Base-by-base conservation (phyloP, 2,888 invertebrate genomes). In the Zootermopsis nevadensis region DNA sequence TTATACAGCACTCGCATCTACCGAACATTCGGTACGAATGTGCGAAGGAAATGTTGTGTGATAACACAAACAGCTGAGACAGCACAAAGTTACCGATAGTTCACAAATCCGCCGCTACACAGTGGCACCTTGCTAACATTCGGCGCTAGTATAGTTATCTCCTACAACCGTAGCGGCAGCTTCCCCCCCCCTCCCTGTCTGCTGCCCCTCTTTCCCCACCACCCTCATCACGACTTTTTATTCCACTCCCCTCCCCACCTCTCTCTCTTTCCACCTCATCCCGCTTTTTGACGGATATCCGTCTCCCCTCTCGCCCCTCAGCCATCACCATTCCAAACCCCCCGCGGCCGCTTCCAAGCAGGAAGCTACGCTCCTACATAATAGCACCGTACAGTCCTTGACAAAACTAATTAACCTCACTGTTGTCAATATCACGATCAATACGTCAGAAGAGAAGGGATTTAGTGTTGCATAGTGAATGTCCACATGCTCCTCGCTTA, bases 281-380 rank as follows among this genome's bases (percentile, higher is more conserved):
- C 82, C 82, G 74, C 82, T 66, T 35, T 48, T 69, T 69, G 67
- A 69, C 53, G 77, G 82, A 79, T 79, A 79, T 79, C 79, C 67
- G 82, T 60, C 77, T 53, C 72, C 72, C 81, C 81, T 69, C 81
- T 72, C n/a, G 72, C 83, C 80, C 77, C 77, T 72, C 60, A 30
- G 42, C 80, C 66, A 24, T n/a, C 77, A 22, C 76, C 42, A 27
- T 33, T 53, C 76, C 83, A 42, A 53, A 48, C 60, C 81, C 55
- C 69, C 77, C 79, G 55, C 82, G 79, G 74, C 80, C 72, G 35
- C 76, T 27, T 1, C 53, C 42, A 77, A 83, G 84, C 84, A 84
- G 84, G 83, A 83, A 84, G 84, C 83, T 82, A 72, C 81, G 83
- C 83, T 77, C 84, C 82, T 80, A 55, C 60, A 83, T 83, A 83